Base-by-base conservation (phyloP, 2,113 vertebrate species). In the Xiphophorus couchianus region DNA sequence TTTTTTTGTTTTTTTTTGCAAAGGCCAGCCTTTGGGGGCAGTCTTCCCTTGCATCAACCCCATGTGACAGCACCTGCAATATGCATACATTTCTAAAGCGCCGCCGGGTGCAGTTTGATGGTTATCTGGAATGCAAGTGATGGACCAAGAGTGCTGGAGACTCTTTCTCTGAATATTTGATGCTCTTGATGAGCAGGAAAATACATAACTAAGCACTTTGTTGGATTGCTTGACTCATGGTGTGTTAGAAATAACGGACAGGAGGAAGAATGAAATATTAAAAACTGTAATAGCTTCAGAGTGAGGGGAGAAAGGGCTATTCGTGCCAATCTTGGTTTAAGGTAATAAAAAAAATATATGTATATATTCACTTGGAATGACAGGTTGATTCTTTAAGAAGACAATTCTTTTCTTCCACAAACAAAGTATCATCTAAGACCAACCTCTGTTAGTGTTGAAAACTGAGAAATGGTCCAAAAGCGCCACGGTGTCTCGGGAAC, bases 121-220 rank as follows among this genome's bases (percentile, higher is more conserved):
- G 74, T 80, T 83, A 86, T 84, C 74, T 77, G 78, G 72, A 90
- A 87, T 68, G 78, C 81, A 29, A 39, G 81, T 14, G 87, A 80
- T 71, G 84, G 83, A 82, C 74, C 82, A 71, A 17, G 79, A 86
- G 82, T 80, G 85, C 82, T 74, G 28, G 22, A 70, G 83, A 82
- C 76, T 74, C 83, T 86, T 91, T 93, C 86, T 90, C 74, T 92
- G 91, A 93, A 94, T 95, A 92, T 93, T 92, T 93, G 85, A 93
- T 93, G 85, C 68, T 78, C 67, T 84, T 93, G 91, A 92, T 92
- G 77, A 94, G 90, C 73, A 86, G 80, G 76, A 86, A 92, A 91
- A 82, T 84, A 94, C 93, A 92, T 87, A 84, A 89, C 90, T 91
- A 92, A 92, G 92, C 90, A 93, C 94, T 95, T 91, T 91, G 88